Conservation (phyloP, 2,888 invertebrate genomes). For the Campoplex capitator region DNA sequence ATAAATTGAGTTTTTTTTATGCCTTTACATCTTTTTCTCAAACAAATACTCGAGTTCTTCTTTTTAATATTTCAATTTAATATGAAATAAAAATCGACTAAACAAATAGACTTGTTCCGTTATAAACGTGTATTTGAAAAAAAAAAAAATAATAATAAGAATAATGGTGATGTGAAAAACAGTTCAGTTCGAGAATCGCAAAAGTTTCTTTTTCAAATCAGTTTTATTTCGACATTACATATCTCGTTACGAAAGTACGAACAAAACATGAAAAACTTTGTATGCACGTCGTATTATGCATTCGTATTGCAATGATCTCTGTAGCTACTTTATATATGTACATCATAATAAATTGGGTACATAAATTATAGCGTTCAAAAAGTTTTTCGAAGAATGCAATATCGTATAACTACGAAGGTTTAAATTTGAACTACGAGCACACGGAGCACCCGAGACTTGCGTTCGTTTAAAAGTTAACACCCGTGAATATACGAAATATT, state of each 20-base stretch:
- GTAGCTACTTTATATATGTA: not conserved
- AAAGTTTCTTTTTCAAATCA: not conserved
- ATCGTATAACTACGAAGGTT: slow-evolving; percentile 18
- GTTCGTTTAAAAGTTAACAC: slow-evolving; percentile 38
- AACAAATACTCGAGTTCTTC: no score
- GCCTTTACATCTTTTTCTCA: no score
- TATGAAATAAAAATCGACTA: no score
- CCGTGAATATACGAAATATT: not conserved
- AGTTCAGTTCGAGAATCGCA: not conserved
- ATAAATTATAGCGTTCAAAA: slow-evolving; percentile 8
- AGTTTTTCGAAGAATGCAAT: slow-evolving; percentile 25
- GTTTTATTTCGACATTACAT: not conserved
- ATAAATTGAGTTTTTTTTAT: no score
- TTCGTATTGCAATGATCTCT: not conserved
- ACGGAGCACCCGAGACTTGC: not conserved
- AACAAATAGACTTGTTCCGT: no score
- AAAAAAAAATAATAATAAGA: not conserved
- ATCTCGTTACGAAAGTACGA: not conserved
- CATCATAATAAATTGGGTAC: not conserved
- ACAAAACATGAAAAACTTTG: not conserved
- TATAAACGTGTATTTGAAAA: not conserved
- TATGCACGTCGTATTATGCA: not conserved
- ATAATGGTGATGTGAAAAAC: not conserved
- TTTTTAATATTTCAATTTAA: no score
- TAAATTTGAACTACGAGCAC: slow-evolving; percentile 30